phyloP scores from a whole-genome alignment of 64 coral and sea anemone genomes.

The Stichodactyla mertensii region DNA sequence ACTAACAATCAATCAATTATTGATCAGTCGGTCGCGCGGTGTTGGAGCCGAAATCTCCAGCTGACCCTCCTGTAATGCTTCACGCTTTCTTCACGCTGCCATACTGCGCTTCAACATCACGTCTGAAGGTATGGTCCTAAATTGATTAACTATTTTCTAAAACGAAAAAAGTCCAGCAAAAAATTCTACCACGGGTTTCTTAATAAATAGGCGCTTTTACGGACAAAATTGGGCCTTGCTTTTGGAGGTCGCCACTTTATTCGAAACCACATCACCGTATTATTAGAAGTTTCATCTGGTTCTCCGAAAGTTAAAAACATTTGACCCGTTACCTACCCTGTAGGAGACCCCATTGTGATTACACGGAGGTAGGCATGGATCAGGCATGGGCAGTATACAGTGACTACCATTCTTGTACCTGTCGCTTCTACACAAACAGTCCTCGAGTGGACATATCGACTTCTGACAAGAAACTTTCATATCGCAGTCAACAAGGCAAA shows the following conservation, averaged over 20 bases:
- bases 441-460: not conserved
- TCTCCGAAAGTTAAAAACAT: not conserved
- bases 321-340: not conserved
- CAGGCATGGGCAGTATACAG: constrained; percentile 12
- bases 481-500: not conserved
- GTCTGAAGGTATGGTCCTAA: too few relatives aligned
- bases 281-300: not conserved
- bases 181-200: too few relatives aligned
- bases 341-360: not conserved
- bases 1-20: not conserved
- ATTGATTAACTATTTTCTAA: too few relatives aligned
- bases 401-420: not conserved
- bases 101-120: too few relatives aligned
- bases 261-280: not conserved
- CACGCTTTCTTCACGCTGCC: too few relatives aligned
- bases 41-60: too few relatives aligned
- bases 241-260: too few relatives aligned
- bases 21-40: not conserved
- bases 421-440: not conserved
- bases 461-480: not conserved
- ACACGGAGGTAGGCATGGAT: constrained; percentile 11
- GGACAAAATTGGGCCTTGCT: too few relatives aligned
- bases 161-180: too few relatives aligned
- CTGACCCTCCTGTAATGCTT: too few relatives aligned
- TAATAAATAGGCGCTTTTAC: too few relatives aligned